Evolutionary conservation across 2,113 vertebrate genomes (phyloP), one percentile per base, ranked within the genome.

Genomic region (Lampris incognitus): DNA sequence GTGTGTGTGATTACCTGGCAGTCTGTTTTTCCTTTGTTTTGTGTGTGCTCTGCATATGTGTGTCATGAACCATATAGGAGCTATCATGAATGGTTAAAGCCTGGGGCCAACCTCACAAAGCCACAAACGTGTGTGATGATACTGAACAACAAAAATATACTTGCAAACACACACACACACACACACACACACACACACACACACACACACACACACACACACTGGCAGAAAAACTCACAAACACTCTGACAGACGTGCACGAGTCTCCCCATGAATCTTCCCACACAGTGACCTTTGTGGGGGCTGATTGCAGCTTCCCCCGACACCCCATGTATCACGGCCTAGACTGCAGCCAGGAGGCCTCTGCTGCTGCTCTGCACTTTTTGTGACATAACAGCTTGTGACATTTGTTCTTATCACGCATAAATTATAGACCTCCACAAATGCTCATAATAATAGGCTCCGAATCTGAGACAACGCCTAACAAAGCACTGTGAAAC

Each of bases 321-420:
- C 61, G 82, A 85, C 84, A 89, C 79, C n/a, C 79, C 0, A 84
- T 82, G 83, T 81, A 88, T 89, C 78, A 79, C 24, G 0, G 44
- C 51, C 52, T 82, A 86, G 79, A 82, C 62, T 2, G 39, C 50
- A 41, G 82, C 87, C 90, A 87, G 42, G 36, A 52, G 60, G 65
- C 66, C 57, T 74, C 73, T 58, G 4, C 66, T 61, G 66, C 66
- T 75, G 61, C 76, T 67, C 65, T 51, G 56, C 62, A 70, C 69
- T 72, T 66, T 78, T 76, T 50, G 73, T 24, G 24, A 24, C 24
- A 24, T 24, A 24, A 24, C 24, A 24, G 24, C 24, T 24, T 24
- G 24, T 24, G 24, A 24, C 24, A 24, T 24, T 24, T 24, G 24
- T 24, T 24, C 24, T 24, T 24, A 24, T 24, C 24, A 24, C 24